A percentile compares a stretch with the other conserved stretches of the same genome.
phyloP scores from a whole-genome alignment of 2,797 vertebrate species.

The Acestrorhynchus altus region DNA sequence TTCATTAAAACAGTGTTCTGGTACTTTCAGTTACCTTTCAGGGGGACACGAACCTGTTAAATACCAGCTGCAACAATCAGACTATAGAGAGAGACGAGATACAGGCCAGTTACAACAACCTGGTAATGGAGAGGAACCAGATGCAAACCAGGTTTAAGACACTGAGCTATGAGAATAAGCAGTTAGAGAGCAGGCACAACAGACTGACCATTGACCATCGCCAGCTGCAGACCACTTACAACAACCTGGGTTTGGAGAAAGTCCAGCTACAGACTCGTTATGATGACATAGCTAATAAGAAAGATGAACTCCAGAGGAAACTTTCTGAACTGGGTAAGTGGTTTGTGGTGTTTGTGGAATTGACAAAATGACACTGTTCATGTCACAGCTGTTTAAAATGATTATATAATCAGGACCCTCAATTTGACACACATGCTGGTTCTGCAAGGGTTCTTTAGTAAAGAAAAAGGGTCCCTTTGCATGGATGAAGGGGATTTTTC shows the following conservation, averaged over 20 bases:
- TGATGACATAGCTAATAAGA: not conserved
- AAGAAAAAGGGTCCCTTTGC: too few species aligned
- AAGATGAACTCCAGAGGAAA: not conserved
- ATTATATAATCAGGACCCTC: too few species aligned
- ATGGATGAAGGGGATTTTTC: too few species aligned
- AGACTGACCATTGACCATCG: not conserved
- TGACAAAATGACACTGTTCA: too few species aligned
- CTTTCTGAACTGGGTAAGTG: constrained; percentile 8
- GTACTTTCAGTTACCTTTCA: constrained; percentile 6
- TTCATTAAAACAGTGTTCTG: not conserved
- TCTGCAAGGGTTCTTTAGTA: too few species aligned
- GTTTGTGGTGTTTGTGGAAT: not conserved
- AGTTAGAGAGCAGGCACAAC: not conserved
- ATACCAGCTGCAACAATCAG: not conserved
- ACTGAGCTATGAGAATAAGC: not conserved
- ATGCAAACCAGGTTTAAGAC: not conserved
- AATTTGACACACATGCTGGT: too few species aligned
- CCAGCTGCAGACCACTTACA: not conserved
- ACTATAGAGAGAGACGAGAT: not conserved
- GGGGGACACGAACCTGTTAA: not conserved
- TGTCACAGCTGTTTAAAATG: too few species aligned
- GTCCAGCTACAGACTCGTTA: not conserved
- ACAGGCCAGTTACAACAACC: not conserved
- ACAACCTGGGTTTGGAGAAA: not conserved
- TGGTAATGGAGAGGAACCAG: not conserved